Evolutionary conservation across 2,797 vertebrate species (phyloP), one percentile per base, ranked within the genome.

Genomic region (Lophura swinhoii): DNA sequence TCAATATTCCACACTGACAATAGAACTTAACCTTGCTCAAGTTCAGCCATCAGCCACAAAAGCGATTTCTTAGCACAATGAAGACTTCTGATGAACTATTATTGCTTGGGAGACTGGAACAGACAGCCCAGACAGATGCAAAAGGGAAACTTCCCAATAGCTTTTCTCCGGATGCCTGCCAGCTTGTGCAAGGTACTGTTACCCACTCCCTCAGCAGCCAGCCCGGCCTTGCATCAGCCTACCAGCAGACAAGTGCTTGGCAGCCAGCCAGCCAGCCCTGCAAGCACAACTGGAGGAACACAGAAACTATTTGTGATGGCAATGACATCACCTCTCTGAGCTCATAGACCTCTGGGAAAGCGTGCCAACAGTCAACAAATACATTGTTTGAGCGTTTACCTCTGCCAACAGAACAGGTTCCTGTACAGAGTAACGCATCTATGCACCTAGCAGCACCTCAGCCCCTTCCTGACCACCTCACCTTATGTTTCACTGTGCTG

Each of bases 311-410:
- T 43, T 33, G 48, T 22, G 71, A 62, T 1, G 0, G 56, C 2
- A 0, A 8, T 20, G 73, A 44, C 70, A 59, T 89, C 87, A n/a
- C 55, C 91, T 23, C 3, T 1, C 5, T 0, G 21, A 24, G 77
- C 73, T 6, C 62, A 76, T 26, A 64, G 3, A 37, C 7, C 49
- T 70, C 83, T 3, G 5, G 26, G 75, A 56, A 46, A 68, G 67
- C 1, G 1, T 72, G 92, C 80, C 67, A 75, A 3, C 26, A 2
- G 56, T 8, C 29, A 82, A 59, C 69, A 67, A 84, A 53, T 0
- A 16, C 69, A 8, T 0, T 2, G 31, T 2, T 28, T 5, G 55
- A 60, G 12, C 1, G 0, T 4, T 7, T 1, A 72, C 48, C 60
- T 79, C 56, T 5, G 56, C 15, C 3, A n/a, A 26, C 1, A 8